phyloP scores from a whole-genome alignment of 2,113 vertebrate genomes.

The Stigmatopora argus region DNA sequence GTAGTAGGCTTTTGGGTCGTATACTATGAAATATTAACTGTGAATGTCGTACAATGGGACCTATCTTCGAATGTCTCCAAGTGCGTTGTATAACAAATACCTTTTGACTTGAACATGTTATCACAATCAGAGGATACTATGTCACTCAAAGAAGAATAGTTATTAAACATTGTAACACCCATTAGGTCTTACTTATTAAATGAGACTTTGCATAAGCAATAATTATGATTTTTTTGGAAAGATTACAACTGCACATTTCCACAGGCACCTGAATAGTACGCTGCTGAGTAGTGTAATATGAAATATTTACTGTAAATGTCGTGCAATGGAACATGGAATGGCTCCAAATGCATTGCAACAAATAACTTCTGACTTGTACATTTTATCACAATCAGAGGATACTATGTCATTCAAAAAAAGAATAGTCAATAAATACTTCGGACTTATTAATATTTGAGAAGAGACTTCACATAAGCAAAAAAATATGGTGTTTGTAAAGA shows the following conservation, averaged over 20 bases:
- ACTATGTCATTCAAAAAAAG: slow-evolving; percentile 8
- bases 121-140: slow-evolving; percentile 13
- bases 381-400: slow-evolving; percentile 12
- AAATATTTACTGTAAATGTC: slow-evolving; percentile 27
- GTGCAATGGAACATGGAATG: slow-evolving; percentile 19
- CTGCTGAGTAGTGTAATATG: slow-evolving; percentile 11
- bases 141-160: slow-evolving; percentile 2
- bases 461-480: slow-evolving; percentile 9
- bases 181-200: neutral
- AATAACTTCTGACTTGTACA: slow-evolving; percentile 2
- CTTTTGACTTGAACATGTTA: slow-evolving; percentile 1
- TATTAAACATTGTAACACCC: neutral
- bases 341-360: slow-evolving; percentile 10
- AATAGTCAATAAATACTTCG: neutral
- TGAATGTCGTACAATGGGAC: slow-evolving; percentile 10
- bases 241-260: no score
- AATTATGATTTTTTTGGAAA: neutral
- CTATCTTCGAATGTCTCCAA: slow-evolving; percentile 18
- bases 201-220: slow-evolving; percentile 6
- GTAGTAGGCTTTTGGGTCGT: slow-evolving; percentile 9
- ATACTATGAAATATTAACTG: slow-evolving; percentile 32
- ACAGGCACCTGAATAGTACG: slow-evolving; percentile 5
- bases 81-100: slow-evolving; percentile 15
- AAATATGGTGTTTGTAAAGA: slow-evolving; percentile 10
- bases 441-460: neutral